Conservation (phyloP, 2,113 vertebrate species). For the Lophura nycthemera region DNA sequence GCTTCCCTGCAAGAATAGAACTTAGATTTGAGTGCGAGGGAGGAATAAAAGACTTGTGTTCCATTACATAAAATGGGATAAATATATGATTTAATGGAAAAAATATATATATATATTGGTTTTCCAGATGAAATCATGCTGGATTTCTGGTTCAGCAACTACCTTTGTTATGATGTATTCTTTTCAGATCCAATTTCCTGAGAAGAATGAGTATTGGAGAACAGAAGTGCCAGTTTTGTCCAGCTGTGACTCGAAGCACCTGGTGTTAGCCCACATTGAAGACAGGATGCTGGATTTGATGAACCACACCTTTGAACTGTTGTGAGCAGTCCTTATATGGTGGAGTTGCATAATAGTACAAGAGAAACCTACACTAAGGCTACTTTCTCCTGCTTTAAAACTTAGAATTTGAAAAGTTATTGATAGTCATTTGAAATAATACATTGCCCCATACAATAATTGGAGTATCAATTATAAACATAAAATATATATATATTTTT, state of each 20-base stretch:
- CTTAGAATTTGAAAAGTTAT: neutral
- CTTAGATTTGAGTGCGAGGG: neutral
- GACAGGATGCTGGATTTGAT: neutral
- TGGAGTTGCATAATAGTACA: neutral
- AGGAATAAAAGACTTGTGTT: neutral
- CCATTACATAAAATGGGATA: neutral
- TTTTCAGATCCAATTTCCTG: neutral
- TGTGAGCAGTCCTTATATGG: neutral
- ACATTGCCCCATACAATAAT: neutral
- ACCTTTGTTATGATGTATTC: neutral
- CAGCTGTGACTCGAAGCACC: neutral
- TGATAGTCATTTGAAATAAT: neutral
- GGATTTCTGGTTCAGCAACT: neutral
- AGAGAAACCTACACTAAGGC: neutral
- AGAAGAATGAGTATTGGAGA: neutral
- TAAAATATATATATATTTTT: neutral
- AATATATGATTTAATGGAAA: neutral
- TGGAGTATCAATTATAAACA: neutral
- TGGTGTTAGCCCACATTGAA: accelerated
- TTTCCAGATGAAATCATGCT: neutral
- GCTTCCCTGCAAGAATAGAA: neutral
- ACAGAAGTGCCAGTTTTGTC: neutral
- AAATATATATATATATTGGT: neutral
- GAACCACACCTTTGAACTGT: neutral
- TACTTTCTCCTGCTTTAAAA: neutral